Evolutionary conservation across 2,113 vertebrate genomes (phyloP), one percentile per base, ranked within the genome.

Genomic region (Hystrix cristata): DNA sequence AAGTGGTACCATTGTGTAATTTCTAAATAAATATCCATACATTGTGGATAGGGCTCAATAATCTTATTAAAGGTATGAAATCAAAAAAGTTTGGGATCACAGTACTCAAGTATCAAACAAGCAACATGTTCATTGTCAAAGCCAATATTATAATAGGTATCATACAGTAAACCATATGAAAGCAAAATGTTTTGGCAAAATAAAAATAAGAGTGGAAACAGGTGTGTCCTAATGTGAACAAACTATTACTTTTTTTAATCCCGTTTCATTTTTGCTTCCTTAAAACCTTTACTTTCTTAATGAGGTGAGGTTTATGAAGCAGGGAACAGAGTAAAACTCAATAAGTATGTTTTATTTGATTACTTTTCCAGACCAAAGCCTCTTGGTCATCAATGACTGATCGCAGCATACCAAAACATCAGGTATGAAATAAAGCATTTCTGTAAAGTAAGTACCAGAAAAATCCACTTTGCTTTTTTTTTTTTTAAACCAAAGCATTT

Each of bases 321-420:
- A 83, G 59, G 43, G 29, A 94, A 74, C 38, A 64, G 55, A 93
- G 25, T 27, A n/a, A 51, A 89, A 59, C 38, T 86, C 48, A 91
- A 25, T 80, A 90, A 85, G 23, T 55, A 43, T 88, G 90, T 97
- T 86, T 94, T 92, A 90, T 86, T 96, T 94, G 69, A 93, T 96
- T 93, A 74, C 38, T 94, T 96, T 96, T 96, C 51, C 83, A 95
- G 55, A 91, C 46, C 82, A 93, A 92, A 93, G 43, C 51, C 15
- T 95, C 19, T 93, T 91, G 82, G 57, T 95, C 67, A 85, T 95
- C 74, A 90, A 13, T 81, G 74, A 84, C 16, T 34, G 34, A 79
- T 67, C 34, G 64, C 0, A 43, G 38, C 53, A 95, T 71, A 92
- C 15, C 57, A 46, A 86, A 90, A 31, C 19, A 87, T 62, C 64